phyloP scores from a whole-genome alignment of 2,113 vertebrate species.

The Lepus timidus region DNA sequence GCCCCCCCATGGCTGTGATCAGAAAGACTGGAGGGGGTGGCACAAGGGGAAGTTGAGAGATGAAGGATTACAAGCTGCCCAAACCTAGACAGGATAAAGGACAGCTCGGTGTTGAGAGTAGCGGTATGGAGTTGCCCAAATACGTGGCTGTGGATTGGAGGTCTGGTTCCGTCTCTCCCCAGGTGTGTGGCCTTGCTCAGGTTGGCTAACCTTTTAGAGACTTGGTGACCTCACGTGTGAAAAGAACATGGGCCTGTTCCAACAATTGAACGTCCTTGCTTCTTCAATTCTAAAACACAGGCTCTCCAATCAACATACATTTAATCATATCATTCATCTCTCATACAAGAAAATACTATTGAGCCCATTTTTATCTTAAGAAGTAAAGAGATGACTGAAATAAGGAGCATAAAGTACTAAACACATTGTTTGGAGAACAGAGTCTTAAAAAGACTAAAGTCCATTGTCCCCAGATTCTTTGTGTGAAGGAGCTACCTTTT shows the following conservation, averaged over 20 bases:
- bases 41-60: neutral
- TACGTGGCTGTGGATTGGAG: neutral
- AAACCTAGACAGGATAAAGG: neutral
- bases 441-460: neutral
- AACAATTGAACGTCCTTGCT: neutral
- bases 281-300: neutral
- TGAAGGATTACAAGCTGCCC: neutral
- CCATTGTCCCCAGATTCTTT: neutral
- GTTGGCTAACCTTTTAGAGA: neutral
- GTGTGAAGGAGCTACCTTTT: neutral
- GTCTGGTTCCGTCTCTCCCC: neutral
- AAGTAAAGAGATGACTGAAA: neutral
- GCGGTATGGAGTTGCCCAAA: rapidly evolving
- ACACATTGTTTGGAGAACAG: neutral
- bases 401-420: conserved; percentile 1
- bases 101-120: neutral
- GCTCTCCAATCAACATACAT: neutral
- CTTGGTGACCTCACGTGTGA: neutral
- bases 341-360: neutral
- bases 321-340: neutral
- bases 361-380: neutral
- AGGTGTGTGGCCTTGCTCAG: neutral
- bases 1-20: rapidly evolving
- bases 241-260: neutral
- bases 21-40: rapidly evolving